phyloP scores from a whole-genome alignment of 2,113 vertebrate genomes.

The Entelurus aequoreus region DNA sequence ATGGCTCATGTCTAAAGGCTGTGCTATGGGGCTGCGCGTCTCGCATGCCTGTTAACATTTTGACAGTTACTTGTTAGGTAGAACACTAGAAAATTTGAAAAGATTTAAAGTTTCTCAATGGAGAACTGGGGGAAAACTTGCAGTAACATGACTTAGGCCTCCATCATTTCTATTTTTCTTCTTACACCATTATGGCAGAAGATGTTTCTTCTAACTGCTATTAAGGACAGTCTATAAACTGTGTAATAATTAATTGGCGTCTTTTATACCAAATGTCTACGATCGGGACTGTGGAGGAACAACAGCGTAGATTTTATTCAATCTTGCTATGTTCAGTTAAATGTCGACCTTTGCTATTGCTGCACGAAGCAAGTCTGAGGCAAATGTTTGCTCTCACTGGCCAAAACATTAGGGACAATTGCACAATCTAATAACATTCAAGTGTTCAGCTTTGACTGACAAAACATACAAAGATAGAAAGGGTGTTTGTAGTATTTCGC shows the following conservation, averaged over 20 bases:
- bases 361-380: constrained; percentile 34
- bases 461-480: background rate
- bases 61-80: background rate
- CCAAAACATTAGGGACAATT: background rate
- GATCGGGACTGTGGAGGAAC: background rate
- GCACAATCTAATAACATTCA: background rate
- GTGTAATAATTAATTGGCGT: too few species aligned
- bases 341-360: constrained; percentile 30
- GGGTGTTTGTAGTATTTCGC: too few species aligned
- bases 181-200: constrained; percentile 27
- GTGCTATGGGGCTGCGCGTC: too few species aligned
- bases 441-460: background rate
- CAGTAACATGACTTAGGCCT: constrained; percentile 31
- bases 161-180: constrained; percentile 13
- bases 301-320: constrained; percentile 18
- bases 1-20: constrained; percentile 2
- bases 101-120: background rate
- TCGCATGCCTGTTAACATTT: background rate
- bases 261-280: background rate
- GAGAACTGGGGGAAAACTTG: constrained; percentile 25
- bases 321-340: constrained; percentile 28
- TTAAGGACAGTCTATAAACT: background rate
- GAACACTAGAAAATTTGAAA: background rate
- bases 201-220: constrained; percentile 14
- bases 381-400: constrained; percentile 21